phyloP scores from a whole-genome alignment of 2,888 invertebrate species.

The Ormyrus nitidulus region DNA sequence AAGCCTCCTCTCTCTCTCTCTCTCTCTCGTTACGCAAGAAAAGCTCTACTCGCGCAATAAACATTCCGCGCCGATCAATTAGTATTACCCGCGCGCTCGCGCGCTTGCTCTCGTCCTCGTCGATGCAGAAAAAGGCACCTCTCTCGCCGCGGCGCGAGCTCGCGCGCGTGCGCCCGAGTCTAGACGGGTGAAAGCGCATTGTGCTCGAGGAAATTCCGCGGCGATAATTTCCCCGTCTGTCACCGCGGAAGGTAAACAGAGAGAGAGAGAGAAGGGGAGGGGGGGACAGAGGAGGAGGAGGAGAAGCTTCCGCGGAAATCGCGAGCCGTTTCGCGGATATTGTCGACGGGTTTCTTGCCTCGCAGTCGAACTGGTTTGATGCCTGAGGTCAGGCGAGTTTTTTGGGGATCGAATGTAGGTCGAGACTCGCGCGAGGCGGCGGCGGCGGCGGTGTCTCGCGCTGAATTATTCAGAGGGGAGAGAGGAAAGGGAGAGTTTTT shows the following conservation, averaged over 20 bases:
- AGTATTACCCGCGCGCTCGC: neutral
- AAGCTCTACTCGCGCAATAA: constrained; percentile 26
- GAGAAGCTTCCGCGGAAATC: constrained; percentile 51
- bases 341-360: constrained; percentile 35
- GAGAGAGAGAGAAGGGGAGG: constrained; percentile 13
- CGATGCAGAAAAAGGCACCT: neutral
- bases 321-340: constrained; percentile 29
- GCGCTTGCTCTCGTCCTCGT: neutral
- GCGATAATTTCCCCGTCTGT: constrained; percentile 27
- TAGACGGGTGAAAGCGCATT: constrained; percentile 40
- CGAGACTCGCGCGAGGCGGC: neutral
- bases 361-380: constrained; percentile 44
- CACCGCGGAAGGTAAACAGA: constrained; percentile 4
- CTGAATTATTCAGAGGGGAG: too few species aligned
- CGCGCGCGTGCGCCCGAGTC: constrained; percentile 11
- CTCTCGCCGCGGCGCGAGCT: neutral
- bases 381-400: constrained; percentile 1
- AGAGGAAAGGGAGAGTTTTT: neutral
- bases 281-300: neutral
- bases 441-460: too few species aligned
- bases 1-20: neutral
- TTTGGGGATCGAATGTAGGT: constrained; percentile 31
- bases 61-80: constrained; percentile 46
- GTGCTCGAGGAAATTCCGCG: constrained; percentile 42
- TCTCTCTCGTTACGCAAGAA: constrained; percentile 29